Evolutionary conservation across 2,888 invertebrate species (phyloP), one percentile per base, ranked within the genome.

Genomic region (Caenorhabditis sp.): DNA sequence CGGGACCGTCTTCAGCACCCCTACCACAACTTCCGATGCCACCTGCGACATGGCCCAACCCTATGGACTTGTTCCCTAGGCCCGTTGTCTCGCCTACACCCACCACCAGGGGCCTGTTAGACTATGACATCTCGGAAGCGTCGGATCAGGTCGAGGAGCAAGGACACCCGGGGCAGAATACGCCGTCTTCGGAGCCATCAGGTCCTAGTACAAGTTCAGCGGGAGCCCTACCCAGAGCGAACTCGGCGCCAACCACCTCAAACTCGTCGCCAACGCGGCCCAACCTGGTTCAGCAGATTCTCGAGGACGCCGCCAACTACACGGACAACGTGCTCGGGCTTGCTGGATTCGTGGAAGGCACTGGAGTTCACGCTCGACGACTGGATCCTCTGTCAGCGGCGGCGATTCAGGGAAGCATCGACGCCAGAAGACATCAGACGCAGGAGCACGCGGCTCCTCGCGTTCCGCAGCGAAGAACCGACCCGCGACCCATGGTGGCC

Each of bases 21-120:
- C 44, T n/a, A n/a, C n/a, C 51, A 2, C n/a, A 47, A 12, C 41
- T 63, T 0, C 64, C 64, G n/a, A 64, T 64, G n/a, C 68, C 38
- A 2, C 38, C 38, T 2, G 38, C 12, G 12, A 38, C 6, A 5
- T 38, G 38, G 38, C 38, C 38, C 2, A 7, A 38, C 12, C 2
- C 38, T 2, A 38, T 38, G 38, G 38, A 38, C 38, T 10, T 38
- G 38, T 38, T 38, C 38, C 38, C 31, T 6, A 4, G 68, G 14
- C 68, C 35, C 3, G 68, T 68, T 1, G 68, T 68, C 1, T 68
- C 68, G 2, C 68, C 68, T 1, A 54, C 68, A 2, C 68, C 54
- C 5, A 68, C 68, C 0, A 68, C 68, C 19, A 22, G 68, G 22
- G 68, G 54, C 2, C 54, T 68, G 35, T 22, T 54, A 12, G 68